These are phyloP conservation scores for Cyphomyrus plagiostoma DNA, from an alignment of 2,113 vertebrate species.

Conservation along the genomic window DNA sequence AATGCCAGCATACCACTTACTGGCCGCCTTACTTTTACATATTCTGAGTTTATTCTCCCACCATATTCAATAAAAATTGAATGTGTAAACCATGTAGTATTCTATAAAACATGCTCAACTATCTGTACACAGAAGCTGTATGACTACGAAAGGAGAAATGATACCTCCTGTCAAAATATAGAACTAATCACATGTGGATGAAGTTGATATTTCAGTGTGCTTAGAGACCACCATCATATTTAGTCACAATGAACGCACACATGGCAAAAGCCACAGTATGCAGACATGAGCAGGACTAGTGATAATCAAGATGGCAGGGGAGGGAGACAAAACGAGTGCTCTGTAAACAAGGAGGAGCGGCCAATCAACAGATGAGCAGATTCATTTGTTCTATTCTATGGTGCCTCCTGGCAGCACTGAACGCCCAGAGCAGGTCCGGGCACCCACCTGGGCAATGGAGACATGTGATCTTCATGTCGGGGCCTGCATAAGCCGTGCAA, in stretches of 20 bases:
- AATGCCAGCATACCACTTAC: background rate
- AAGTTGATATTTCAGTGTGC: background rate
- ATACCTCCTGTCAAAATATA: background rate
- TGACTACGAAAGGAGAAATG: background rate
- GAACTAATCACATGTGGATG: background rate
- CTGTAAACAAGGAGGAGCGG: background rate
- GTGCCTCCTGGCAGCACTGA: background rate
- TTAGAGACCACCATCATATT: background rate
- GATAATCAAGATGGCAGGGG: background rate
- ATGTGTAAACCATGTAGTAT: background rate
- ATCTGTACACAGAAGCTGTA: background rate
- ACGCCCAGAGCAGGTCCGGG: background rate
- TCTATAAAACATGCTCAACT: background rate
- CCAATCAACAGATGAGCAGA: background rate
- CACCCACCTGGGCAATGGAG: background rate
- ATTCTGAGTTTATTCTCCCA: background rate
- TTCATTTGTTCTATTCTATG: background rate
- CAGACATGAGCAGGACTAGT: background rate
- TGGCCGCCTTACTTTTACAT: background rate
- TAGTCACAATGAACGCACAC: background rate
- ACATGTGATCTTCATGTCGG: background rate
- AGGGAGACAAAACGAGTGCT: background rate
- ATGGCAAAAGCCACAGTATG: background rate
- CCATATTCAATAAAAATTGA: background rate
- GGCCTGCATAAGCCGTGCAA: background rate